Evolutionary conservation across 2,888 invertebrate genomes (phyloP), one percentile per base, ranked within the genome.

Genomic region (Salticus scenicus): DNA sequence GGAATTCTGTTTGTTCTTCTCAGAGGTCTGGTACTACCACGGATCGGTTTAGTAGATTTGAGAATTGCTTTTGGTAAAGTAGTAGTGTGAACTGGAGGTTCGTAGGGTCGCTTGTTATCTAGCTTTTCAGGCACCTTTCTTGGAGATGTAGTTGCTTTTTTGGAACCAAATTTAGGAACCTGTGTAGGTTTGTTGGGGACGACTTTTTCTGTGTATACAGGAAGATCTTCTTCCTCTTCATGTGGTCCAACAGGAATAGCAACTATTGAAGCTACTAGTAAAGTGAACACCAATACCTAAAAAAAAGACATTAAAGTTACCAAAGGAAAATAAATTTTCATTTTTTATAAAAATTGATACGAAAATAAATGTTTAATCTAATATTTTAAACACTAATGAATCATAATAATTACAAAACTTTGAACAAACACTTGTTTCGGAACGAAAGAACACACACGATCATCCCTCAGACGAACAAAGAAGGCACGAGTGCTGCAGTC

Each of bases 171-270:
- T 33, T 75, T 27, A 5, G 83, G 83, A n/a, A 83, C 70, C 51
- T 57, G 47, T 2, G 83, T 83, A 33, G 77, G 83, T 57, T 83
- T 83, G 0, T 41, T 64, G 28, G 71, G 66, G 0, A 64, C 17
- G 20, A 83, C 83, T 72, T 83, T 83, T 33, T 83, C 83, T n/a
- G 83, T 83, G 57, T 83, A 83, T 0, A 83, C 83, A 7, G 83
- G 83, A 57, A 83, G 42, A 27, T 82, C 82, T n/a, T 83, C 83
- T 1, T 83, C 83, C 1, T 82, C 76, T 30, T 71, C 82, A 4
- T 7, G 41, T 37, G 51, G 66, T 8, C 47, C 72, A 17, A 83
- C 31, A 5, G 83, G 83, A 51, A 41, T 73, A 51, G 66, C 31
- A 20, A 83, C 72, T 67, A 77, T 71, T n/a, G 27, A 37, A n/a